Base-by-base conservation (phyloP, 2,888 invertebrate species). In the Serrognathus titanus region DNA sequence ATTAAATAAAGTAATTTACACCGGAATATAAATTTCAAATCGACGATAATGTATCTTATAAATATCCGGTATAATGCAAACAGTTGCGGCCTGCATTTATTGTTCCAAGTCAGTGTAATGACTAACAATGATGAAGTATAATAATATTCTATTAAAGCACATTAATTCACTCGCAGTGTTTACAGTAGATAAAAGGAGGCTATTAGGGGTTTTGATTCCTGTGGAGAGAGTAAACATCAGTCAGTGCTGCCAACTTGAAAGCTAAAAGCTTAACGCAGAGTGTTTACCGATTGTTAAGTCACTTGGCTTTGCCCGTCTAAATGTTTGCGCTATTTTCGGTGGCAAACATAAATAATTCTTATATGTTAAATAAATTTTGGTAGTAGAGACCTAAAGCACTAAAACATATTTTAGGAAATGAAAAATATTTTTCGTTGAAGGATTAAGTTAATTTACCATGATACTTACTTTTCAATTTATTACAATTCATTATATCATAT, bases 101-200 rank as follows among this genome's bases (percentile, higher is more conserved):
- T 49, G 49, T 49, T 49, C 36, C 38, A 49, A 49, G 49, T 43
- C 37, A 38, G 12, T 20, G 38, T 36, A 49, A 49, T 49, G 49
- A 49, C 36, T 49, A 49, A 49, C 49, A 49, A 49, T 35, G 49
- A 43, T 20, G 43, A 43, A 43, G 43, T 43, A 20, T 20, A 20
- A 16, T 43, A 43, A 43, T 43, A 43, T 43, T 43, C 43, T 43
- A 43, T 43, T 43, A 43, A 20, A 43, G 43, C 43, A 20, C 43
- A 43, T 43, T 43, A 62, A 63, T 69, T 68, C 69, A 69, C 69
- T 68, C 66, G 67, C 59, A 48, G 59, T 71, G 69, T 71, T 71
- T 70, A 69, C 66, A 64, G 60, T 69, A 64, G 68, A 65, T 71
- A 71, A 72, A 72, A 72, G 70, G 61, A 61, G 56, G 70, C 67